phyloP scores from a whole-genome alignment of 2,113 vertebrate genomes.

The Balaenoptera acutorostrata region DNA sequence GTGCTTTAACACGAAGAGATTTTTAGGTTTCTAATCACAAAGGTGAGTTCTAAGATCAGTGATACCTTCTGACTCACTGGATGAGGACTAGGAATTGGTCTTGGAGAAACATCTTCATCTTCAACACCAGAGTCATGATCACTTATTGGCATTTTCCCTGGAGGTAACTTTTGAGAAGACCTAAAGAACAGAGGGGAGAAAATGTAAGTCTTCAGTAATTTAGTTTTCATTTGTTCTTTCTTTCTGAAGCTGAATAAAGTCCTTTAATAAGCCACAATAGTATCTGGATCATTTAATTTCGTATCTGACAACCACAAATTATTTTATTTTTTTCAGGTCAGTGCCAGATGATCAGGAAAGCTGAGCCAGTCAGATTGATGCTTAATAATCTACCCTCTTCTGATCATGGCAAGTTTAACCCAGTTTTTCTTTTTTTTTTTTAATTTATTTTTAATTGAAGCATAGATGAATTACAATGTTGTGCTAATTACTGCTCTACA shows the following conservation, averaged over 20 bases:
- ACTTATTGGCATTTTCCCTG: constrained; percentile 77
- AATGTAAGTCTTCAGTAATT: constrained; percentile 17
- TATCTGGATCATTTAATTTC: constrained; percentile 67
- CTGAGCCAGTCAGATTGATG: constrained; percentile 58
- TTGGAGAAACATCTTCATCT: constrained; percentile 94
- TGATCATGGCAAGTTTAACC: constrained; percentile 1
- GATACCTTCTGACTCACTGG: constrained; percentile 89
- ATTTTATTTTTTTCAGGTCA: constrained; percentile 51
- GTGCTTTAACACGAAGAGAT: constrained; percentile 13
- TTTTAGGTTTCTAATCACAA: constrained; percentile 22
- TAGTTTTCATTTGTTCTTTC: background rate
- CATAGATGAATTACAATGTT: background rate
- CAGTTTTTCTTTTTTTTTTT: background rate
- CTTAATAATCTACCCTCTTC: constrained; percentile 70
- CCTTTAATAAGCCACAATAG: constrained; percentile 66
- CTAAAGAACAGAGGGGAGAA: constrained; percentile 43
- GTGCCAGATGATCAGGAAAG: constrained; percentile 62
- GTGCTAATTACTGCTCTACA: background rate
- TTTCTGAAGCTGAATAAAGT: constrained; percentile 65
- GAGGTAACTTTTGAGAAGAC: constrained; percentile 50
- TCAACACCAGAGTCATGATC: constrained; percentile 96
- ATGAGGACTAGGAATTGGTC: constrained; percentile 95
- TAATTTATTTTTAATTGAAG: background rate
- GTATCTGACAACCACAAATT: constrained; percentile 46
- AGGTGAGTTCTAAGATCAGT: background rate